phyloP scores from a whole-genome alignment of 2,888 invertebrate species.

The Amorpha juglandis region DNA sequence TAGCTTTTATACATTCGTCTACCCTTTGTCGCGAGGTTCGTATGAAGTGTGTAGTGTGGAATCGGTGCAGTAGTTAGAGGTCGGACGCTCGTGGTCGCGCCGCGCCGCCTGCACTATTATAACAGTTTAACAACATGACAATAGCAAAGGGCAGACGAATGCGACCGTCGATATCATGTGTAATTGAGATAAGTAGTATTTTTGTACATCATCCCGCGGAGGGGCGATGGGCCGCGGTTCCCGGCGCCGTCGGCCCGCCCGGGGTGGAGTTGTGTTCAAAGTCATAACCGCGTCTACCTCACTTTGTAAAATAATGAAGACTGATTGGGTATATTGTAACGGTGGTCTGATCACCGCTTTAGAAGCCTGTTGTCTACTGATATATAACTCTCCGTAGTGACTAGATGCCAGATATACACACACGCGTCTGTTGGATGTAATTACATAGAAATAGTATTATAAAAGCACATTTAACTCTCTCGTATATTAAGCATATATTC shows the following conservation, averaged over 20 bases:
- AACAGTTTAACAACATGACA: slow-evolving; percentile 15
- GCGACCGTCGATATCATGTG: slow-evolving; percentile 58
- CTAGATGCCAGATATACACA: slow-evolving; percentile 8
- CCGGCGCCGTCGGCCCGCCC: slow-evolving; percentile 41
- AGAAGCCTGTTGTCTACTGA: slow-evolving; percentile 77
- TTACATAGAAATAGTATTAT: slow-evolving; percentile 21
- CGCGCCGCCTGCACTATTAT: not conserved
- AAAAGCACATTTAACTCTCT: slow-evolving; percentile 10
- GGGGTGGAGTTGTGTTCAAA: slow-evolving; percentile 57
- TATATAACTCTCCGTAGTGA: slow-evolving; percentile 14
- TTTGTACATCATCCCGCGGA: slow-evolving; percentile 57
- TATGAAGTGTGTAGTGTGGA: not conserved
- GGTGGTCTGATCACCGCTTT: slow-evolving; percentile 80
- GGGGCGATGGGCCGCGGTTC: slow-evolving; percentile 38
- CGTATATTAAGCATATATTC: slow-evolving; percentile 41
- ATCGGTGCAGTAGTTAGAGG: no score
- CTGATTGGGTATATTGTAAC: slow-evolving; percentile 71
- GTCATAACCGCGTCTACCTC: slow-evolving; percentile 75
- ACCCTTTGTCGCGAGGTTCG: slow-evolving; percentile 15
- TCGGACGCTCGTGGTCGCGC: slow-evolving; percentile 2
- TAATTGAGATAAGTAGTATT: slow-evolving; percentile 65
- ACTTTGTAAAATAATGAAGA: slow-evolving; percentile 71
- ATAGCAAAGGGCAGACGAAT: slow-evolving; percentile 56
- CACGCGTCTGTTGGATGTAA: slow-evolving; percentile 3
- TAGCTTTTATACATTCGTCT: slow-evolving; percentile 50